Percentiles rank a stretch among this genome's conserved stretches.
Evolutionary conservation across 2,888 invertebrate species (phyloP).

Genomic region (Parelbella ahira): DNA sequence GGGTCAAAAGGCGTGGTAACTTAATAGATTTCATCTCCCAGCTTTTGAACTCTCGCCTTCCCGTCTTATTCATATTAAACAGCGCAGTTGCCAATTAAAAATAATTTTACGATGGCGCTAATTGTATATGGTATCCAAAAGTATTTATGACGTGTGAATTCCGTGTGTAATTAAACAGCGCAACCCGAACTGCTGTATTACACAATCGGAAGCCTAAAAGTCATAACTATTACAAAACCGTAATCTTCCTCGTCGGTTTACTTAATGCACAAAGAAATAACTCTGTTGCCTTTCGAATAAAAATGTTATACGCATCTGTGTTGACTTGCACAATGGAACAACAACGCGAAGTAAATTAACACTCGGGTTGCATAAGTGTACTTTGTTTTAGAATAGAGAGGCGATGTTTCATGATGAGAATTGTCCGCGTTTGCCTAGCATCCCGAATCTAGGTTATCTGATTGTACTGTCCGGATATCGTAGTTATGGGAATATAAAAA

Average conservation of each 20-base stretch:
- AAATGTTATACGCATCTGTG: slow-evolving; percentile 29
- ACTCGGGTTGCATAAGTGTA: slow-evolving; percentile 29
- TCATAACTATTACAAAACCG: slow-evolving; percentile 12
- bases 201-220: slow-evolving; percentile 17
- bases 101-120: slow-evolving; percentile 13
- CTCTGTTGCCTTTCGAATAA: slow-evolving; percentile 19
- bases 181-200: slow-evolving; percentile 6
- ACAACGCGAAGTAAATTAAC: slow-evolving; percentile 30
- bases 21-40: slow-evolving; percentile 22
- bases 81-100: slow-evolving; percentile 15
- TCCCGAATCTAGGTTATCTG: slow-evolving; percentile 1
- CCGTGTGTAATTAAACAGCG: slow-evolving; percentile 10
- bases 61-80: background rate
- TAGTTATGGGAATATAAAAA: too few relatives aligned
- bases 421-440: slow-evolving; percentile 2
- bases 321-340: slow-evolving; percentile 29
- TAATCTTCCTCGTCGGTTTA: slow-evolving; percentile 11
- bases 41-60: slow-evolving; percentile 8
- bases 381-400: slow-evolving; percentile 35
- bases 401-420: slow-evolving; percentile 32
- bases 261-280: slow-evolving; percentile 5
- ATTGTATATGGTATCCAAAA: slow-evolving; percentile 18
- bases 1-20: slow-evolving; percentile 25
- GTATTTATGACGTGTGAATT: slow-evolving; percentile 22
- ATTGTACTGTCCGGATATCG: too few relatives aligned